Percentiles rank a stretch among this genome's conserved stretches.
These are phyloP conservation scores for Marisa cornuarietis DNA, from an alignment of 1,140 invertebrate species.

Conservation along the genomic window DNA sequence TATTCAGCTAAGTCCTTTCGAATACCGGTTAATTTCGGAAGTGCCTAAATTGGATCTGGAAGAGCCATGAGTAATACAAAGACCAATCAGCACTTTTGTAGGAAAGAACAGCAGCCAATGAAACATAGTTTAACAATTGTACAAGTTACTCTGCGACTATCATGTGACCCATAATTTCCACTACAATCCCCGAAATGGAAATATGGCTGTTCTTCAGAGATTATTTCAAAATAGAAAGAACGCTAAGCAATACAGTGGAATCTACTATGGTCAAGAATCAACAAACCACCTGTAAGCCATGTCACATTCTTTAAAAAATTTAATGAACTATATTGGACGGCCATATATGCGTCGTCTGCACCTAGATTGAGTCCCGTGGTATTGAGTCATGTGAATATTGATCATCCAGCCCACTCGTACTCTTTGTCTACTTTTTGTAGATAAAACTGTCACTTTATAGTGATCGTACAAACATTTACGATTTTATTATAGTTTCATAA, in stretches of 20 bases:
- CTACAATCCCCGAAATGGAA: constrained; percentile 26
- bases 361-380: constrained; percentile 15
- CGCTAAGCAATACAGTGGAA: constrained; percentile 24
- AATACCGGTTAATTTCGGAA: not conserved
- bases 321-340: not conserved
- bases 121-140: not conserved
- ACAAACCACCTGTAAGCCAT: constrained; percentile 19
- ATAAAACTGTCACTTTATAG: not conserved
- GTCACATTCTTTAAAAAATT: not conserved
- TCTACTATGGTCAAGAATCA: constrained; percentile 18
- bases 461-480: not conserved
- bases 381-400: constrained; percentile 24
- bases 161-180: constrained; percentile 12
- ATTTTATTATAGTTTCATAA: not conserved
- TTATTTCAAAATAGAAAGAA: constrained; percentile 31
- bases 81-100: constrained; percentile 7
- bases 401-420: not conserved
- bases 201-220: constrained; percentile 37
- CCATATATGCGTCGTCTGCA: constrained; percentile 16
- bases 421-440: not conserved
- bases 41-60: not conserved
- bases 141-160: not conserved
- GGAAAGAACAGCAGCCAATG: not conserved
- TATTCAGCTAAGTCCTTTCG: not conserved
- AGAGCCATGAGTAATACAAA: not conserved